phyloP scores from a whole-genome alignment of 2,113 vertebrate species.

The Atherinomorus stipes region DNA sequence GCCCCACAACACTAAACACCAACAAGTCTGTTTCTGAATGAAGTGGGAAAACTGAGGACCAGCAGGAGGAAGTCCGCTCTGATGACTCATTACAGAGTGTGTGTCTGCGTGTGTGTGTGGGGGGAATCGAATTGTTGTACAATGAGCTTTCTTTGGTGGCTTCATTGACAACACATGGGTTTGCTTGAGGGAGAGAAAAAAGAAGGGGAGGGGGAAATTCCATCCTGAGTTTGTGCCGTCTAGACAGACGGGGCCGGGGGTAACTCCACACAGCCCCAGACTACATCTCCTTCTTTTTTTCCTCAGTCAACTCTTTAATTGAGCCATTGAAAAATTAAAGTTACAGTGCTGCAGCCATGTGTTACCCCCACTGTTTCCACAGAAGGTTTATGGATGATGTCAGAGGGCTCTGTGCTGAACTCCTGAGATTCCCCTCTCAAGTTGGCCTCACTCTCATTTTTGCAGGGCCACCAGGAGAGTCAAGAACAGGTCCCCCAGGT shows the following conservation, averaged over 20 bases:
- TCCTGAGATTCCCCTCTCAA: conserved; percentile 16
- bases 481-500: conserved; percentile 92
- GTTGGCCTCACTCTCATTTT: conserved; percentile 6
- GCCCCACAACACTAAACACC: conserved; percentile 65
- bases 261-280: conserved; percentile 51
- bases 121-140: conserved; percentile 70
- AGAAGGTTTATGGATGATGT: conserved; percentile 68
- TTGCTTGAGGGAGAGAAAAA: conserved; percentile 73
- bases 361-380: conserved; percentile 58
- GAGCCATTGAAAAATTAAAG: conserved; percentile 78
- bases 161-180: conserved; percentile 85
- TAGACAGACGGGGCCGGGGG: conserved; percentile 81
- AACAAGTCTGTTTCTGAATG: conserved; percentile 80
- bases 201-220: conserved; percentile 70
- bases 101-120: conserved; percentile 14
- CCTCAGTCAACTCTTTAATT: conserved; percentile 77
- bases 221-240: conserved; percentile 80
- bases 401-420: conserved; percentile 38
- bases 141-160: conserved; percentile 79
- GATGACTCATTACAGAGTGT: conserved; percentile 79
- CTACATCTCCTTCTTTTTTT: conserved; percentile 42
- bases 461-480: conserved; percentile 93
- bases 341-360: conserved; percentile 66
- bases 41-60: conserved; percentile 73
- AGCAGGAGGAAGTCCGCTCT: conserved; percentile 75